These are phyloP conservation scores for Malurus splendens DNA, from an alignment of 2,797 vertebrate species.

Conservation along the genomic window DNA sequence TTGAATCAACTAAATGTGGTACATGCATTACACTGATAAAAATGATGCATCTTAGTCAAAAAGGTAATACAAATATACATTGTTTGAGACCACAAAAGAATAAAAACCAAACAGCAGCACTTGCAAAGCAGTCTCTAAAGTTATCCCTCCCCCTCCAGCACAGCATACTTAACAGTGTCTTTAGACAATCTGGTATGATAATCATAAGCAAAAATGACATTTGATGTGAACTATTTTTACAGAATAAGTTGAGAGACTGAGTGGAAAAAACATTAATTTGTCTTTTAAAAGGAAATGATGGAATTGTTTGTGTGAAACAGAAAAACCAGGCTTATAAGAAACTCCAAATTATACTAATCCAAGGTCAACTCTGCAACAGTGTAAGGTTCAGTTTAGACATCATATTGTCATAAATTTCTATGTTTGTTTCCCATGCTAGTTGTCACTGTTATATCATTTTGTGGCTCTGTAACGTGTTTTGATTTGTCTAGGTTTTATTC, in stretches of 20 bases:
- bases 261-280: neutral
- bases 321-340: neutral
- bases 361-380: neutral
- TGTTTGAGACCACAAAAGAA: neutral
- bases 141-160: neutral
- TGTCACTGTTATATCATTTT: neutral
- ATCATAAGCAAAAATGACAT: neutral
- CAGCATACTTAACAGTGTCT: neutral
- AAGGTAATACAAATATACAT: neutral
- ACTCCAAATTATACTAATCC: neutral
- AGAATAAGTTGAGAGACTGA: neutral
- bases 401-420: neutral
- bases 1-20: neutral
- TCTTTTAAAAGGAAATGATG: neutral
- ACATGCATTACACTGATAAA: neutral
- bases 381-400: neutral
- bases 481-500: neutral
- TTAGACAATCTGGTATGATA: neutral
- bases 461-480: neutral
- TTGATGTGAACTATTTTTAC: neutral
- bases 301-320: neutral
- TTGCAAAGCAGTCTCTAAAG: neutral
- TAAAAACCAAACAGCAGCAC: neutral
- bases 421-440: neutral
- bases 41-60: neutral